Conservation (phyloP, 2,797 vertebrate species). For the Sebastes hubbsi region DNA sequence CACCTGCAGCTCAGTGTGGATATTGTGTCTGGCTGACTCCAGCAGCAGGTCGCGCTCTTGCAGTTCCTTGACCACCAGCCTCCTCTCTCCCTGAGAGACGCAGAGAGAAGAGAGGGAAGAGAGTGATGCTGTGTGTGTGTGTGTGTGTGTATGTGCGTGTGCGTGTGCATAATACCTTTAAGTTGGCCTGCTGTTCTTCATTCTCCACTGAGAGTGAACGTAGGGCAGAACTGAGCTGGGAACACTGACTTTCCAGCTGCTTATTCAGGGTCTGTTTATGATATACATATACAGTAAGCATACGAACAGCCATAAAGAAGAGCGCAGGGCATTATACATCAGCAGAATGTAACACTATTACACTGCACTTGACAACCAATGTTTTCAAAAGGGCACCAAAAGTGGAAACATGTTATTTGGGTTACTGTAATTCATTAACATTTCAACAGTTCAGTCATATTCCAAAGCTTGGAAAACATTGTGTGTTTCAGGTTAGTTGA, state of each 20-base stretch:
- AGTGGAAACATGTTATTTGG: no score
- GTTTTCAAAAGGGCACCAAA: no score
- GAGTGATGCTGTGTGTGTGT: not conserved
- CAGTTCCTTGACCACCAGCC: not conserved
- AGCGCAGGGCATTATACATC: no score
- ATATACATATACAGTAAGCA: not conserved
- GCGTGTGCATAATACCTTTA: rapidly evolving
- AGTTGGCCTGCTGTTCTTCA: no score
- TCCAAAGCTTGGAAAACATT: no score
- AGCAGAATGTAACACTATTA: no score
- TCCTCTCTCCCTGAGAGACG: constrained; percentile 6
- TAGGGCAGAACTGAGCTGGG: not conserved
- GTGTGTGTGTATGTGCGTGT: not conserved
- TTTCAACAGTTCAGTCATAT: no score
- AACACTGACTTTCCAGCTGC: not conserved
- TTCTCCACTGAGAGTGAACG: no score
- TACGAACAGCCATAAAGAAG: no score
- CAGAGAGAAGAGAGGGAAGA: not conserved
- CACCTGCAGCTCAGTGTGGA: constrained; percentile 9
- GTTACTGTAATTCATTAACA: no score
- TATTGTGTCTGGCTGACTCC: not conserved
- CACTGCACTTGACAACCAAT: no score
- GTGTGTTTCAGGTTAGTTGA: no score
- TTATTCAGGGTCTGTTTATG: not conserved
- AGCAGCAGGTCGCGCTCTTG: not conserved